Conservation (phyloP, 2,797 vertebrate genomes). For the Pseudochirops corinnae region DNA sequence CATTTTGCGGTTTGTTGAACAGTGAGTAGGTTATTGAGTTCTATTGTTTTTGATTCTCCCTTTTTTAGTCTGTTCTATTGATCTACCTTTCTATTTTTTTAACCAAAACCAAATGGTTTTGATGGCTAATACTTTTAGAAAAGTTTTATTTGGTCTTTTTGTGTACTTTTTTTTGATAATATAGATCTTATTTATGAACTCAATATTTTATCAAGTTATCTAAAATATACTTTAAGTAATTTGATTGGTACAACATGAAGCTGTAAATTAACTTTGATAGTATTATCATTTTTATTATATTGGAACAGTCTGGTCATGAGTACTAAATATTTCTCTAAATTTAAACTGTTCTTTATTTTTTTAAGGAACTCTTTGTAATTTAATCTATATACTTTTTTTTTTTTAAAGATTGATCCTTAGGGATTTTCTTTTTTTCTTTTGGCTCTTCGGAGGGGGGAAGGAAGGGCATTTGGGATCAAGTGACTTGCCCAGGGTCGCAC, state of each 20-base stretch:
- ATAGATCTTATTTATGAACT: neutral
- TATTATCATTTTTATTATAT: neutral
- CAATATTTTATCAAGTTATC: neutral
- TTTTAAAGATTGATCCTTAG: neutral
- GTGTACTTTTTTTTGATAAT: neutral
- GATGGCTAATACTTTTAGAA: no score
- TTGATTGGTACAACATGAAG: no score
- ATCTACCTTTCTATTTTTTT: no score
- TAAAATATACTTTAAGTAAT: neutral
- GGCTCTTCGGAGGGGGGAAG: no score
- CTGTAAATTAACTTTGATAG: neutral
- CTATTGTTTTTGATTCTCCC: no score
- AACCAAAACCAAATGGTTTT: no score
- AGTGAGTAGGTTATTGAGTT: no score
- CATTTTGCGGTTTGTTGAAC: no score
- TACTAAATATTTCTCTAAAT: neutral
- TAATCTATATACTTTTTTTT: neutral
- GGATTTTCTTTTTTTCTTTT: neutral
- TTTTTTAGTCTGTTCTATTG: no score
- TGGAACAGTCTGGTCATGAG: neutral
- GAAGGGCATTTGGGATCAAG: no score
- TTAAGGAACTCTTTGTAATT: neutral
- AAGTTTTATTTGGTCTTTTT: neutral
- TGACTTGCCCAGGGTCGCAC: no score
- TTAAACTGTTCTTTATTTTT: neutral